Evolutionary conservation across 1,140 invertebrate genomes (phyloP).

Genomic region (Temnothorax nylanderi): DNA sequence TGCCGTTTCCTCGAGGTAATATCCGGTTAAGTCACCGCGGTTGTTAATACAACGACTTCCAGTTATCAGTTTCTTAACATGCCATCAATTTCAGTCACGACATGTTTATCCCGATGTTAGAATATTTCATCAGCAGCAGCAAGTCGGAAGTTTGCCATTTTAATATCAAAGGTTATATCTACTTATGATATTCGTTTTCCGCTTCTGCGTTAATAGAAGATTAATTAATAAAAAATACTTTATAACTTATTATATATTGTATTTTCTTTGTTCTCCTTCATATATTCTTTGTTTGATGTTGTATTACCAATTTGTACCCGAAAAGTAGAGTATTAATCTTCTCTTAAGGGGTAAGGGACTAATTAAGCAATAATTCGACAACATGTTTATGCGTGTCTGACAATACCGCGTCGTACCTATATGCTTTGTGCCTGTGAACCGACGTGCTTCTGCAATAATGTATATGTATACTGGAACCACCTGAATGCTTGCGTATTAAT

Average conservation of each 20-base stretch:
- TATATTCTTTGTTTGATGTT: background rate
- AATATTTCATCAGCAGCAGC: constrained; percentile 7
- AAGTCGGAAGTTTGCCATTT: background rate
- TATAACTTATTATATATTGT: background rate
- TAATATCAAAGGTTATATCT: background rate
- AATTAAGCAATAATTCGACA: constrained; percentile 38
- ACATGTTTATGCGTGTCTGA: constrained; percentile 10
- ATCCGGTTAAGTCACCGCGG: constrained; percentile 42
- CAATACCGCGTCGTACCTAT: constrained; percentile 40
- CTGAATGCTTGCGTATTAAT: constrained; percentile 59
- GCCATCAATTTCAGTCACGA: constrained; percentile 23
- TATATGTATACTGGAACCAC: constrained; percentile 45
- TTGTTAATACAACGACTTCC: constrained; percentile 48
- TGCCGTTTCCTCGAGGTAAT: constrained; percentile 44
- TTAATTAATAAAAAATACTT: background rate
- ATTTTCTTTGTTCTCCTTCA: background rate
- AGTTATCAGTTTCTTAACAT: constrained; percentile 30
- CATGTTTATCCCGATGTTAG: constrained; percentile 6
- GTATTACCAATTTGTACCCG: background rate
- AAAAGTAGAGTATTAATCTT: background rate
- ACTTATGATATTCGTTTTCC: background rate
- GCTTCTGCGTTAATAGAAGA: background rate
- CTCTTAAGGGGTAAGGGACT: background rate
- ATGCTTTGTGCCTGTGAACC: constrained; percentile 40
- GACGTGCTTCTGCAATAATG: constrained; percentile 58